These are phyloP conservation scores for Gymnarchus niloticus DNA, from an alignment of 2,113 vertebrate genomes.

Conservation along the genomic window DNA sequence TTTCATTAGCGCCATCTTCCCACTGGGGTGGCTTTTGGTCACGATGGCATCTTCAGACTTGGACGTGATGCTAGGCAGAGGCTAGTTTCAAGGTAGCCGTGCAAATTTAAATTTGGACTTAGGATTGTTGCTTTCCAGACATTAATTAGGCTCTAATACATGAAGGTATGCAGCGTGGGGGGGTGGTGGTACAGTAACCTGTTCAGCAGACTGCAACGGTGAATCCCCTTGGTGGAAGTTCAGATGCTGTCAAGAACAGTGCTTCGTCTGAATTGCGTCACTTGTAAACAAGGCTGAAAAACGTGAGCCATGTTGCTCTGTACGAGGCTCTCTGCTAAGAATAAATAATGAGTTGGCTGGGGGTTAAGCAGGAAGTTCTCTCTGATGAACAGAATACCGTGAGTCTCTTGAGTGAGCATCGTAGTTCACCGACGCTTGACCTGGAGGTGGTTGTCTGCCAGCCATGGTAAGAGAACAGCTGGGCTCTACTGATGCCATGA, in stretches of 20 bases:
- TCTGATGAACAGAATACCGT: neutral
- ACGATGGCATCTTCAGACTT: neutral
- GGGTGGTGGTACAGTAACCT: neutral
- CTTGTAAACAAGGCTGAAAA: neutral
- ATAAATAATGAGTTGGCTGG: neutral
- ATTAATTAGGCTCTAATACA: neutral
- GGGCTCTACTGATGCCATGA: slow-evolving; percentile 32
- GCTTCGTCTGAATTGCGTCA: neutral
- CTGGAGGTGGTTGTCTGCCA: neutral
- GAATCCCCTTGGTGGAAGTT: neutral
- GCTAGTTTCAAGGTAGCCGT: neutral
- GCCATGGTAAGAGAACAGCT: slow-evolving; percentile 32
- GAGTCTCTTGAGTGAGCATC: neutral
- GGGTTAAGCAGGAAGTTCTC: neutral
- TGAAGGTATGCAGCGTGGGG: neutral
- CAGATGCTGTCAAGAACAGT: too few species aligned
- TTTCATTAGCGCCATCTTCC: slow-evolving; percentile 27
- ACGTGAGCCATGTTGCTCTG: neutral
- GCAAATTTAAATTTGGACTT: neutral
- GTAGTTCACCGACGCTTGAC: neutral
- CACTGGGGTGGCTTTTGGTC: neutral
- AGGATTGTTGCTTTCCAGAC: neutral
- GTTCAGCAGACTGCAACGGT: neutral
- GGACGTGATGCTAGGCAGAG: neutral
- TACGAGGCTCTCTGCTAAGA: neutral